A percentile compares a stretch with the other conserved stretches of the same genome.
phyloP scores from a whole-genome alignment of 2,888 invertebrate genomes.

The Pammene fasciana region DNA sequence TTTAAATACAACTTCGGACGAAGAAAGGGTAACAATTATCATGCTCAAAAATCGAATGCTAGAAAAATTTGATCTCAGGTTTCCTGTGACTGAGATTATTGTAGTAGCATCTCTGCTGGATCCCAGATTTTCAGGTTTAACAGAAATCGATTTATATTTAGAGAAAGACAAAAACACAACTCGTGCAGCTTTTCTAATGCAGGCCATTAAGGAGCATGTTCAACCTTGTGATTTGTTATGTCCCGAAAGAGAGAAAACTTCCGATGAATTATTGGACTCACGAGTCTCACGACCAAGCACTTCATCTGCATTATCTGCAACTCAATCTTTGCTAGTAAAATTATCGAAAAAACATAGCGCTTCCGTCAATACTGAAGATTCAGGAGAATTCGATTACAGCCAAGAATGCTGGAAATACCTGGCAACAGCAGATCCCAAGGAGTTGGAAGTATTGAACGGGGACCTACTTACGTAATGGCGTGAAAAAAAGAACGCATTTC shows the following conservation, averaged over 20 bases:
- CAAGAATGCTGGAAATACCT: not conserved
- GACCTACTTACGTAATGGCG: not conserved
- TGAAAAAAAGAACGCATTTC: not conserved
- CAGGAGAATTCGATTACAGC: not conserved
- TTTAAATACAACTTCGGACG: not conserved
- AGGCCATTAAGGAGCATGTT: not conserved
- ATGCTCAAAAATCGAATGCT: conserved; percentile 6
- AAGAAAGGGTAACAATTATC: not conserved
- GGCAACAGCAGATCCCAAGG: not conserved
- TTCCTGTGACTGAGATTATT: not conserved
- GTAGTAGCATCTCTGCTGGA: not conserved
- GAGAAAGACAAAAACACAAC: not conserved
- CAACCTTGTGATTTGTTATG: not conserved
- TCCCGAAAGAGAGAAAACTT: no score
- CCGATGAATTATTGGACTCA: no score
- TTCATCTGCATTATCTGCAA: no score
- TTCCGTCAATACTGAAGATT: not conserved
- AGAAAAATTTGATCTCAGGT: not conserved
- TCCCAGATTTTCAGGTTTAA: not conserved
- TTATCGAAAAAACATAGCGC: not conserved
- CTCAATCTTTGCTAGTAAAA: no score
- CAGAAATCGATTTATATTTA: not conserved
- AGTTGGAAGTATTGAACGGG: not conserved
- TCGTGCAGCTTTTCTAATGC: not conserved
- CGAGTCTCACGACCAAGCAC: not conserved